Conservation (phyloP, 2,113 vertebrate genomes). For the Rhinopomastus cyanomelas region DNA sequence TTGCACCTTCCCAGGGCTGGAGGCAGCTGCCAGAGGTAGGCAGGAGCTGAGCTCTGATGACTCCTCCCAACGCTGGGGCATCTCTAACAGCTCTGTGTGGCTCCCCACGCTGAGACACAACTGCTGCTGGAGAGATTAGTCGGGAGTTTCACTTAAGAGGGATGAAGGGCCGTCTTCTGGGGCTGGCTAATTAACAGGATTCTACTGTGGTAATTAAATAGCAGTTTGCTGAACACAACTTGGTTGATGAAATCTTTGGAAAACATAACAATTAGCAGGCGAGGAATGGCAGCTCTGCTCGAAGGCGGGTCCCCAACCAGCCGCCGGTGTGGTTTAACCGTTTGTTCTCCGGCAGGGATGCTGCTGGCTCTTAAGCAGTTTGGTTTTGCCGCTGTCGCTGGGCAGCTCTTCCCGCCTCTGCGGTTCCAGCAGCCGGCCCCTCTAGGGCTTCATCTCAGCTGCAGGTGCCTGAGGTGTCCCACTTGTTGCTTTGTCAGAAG, state of each 20-base stretch:
- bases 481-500: background rate
- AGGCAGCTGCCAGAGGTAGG: background rate
- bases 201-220: constrained; percentile 53
- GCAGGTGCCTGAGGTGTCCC: background rate
- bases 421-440: background rate
- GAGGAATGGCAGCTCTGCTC: background rate
- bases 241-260: constrained; percentile 44
- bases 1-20: background rate
- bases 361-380: background rate
- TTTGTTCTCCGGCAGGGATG: background rate
- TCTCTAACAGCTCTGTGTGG: background rate
- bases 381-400: background rate
- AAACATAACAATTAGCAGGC: constrained; percentile 37
- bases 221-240: constrained; percentile 36
- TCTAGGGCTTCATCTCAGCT: background rate
- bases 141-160: constrained; percentile 25
- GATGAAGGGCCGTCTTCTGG: constrained; percentile 43
- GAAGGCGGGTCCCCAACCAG: background rate
- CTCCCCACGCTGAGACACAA: background rate
- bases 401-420: background rate
- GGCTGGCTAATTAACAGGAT: constrained; percentile 49
- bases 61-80: background rate
- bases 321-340: background rate
- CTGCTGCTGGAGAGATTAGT: constrained; percentile 18
- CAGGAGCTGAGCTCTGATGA: background rate